phyloP scores from a whole-genome alignment of 2,113 vertebrate species.

The Myotis lucifugus region DNA sequence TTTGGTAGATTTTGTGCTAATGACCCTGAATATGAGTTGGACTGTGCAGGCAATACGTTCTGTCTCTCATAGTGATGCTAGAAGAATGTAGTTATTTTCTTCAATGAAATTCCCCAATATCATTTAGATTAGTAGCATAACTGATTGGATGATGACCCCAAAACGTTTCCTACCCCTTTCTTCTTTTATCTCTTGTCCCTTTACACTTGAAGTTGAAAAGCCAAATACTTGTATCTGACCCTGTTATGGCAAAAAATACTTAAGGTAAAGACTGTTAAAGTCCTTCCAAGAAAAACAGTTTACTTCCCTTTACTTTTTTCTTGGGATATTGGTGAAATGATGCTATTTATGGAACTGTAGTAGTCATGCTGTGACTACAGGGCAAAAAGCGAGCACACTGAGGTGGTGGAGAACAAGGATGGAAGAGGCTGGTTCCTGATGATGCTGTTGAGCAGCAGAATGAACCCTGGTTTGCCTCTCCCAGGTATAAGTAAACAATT shows the following conservation, averaged over 20 bases:
- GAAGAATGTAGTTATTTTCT: neutral
- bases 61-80: neutral
- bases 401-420: neutral
- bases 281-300: neutral
- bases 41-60: neutral
- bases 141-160: too few relatives aligned
- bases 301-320: neutral
- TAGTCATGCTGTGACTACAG: neutral
- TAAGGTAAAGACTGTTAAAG: neutral
- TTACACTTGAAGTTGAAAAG: neutral
- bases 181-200: too few relatives aligned
- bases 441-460: neutral
- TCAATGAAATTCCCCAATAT: neutral
- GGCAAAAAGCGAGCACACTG: neutral
- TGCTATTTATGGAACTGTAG: neutral
- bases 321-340: neutral
- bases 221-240: neutral
- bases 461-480: neutral
- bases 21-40: neutral
- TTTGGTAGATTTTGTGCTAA: neutral
- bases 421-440: neutral
- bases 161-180: too few relatives aligned
- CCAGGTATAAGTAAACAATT: neutral
- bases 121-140: too few relatives aligned
- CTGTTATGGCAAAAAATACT: neutral